A percentile compares a stretch with the other conserved stretches of the same genome.
phyloP scores from a whole-genome alignment of 2,797 vertebrate genomes.

The Darevskia mixta region DNA sequence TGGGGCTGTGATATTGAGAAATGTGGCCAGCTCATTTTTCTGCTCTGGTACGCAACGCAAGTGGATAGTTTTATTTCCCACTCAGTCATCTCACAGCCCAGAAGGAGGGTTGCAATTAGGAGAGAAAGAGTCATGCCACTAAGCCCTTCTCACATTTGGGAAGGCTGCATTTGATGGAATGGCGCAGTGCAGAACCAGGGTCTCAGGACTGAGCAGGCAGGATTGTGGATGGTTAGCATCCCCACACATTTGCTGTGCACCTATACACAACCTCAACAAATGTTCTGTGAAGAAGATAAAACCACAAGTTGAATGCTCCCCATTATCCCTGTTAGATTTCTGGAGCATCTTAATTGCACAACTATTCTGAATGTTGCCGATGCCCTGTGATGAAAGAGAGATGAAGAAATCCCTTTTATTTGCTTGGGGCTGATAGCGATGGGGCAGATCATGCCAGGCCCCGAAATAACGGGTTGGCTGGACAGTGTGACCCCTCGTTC shows the following conservation, averaged over 20 bases:
- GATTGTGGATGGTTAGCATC: background rate
- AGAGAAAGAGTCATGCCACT: too few relatives aligned
- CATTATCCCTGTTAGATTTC: background rate
- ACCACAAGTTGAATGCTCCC: background rate
- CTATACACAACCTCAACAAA: background rate
- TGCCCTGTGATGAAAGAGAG: slow-evolving; percentile 13
- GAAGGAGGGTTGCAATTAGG: too few relatives aligned
- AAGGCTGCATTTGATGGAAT: background rate
- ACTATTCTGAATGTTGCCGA: slow-evolving; percentile 47
- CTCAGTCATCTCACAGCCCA: too few relatives aligned
- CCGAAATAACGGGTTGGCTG: background rate
- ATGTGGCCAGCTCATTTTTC: background rate
- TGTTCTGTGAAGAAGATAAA: background rate
- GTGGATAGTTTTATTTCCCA: too few relatives aligned
- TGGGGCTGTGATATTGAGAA: background rate
- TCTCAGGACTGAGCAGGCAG: background rate
- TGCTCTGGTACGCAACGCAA: too few relatives aligned
- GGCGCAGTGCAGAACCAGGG: background rate
- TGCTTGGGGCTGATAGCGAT: slow-evolving; percentile 59
- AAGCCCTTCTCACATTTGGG: background rate
- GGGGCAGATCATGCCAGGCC: slow-evolving; percentile 49
- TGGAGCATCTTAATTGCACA: slow-evolving; percentile 37
- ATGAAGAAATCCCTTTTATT: slow-evolving; percentile 59
- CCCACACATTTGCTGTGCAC: background rate
- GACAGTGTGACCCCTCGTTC: slow-evolving; percentile 64